phyloP scores from a whole-genome alignment of 2,888 invertebrate genomes.

The Sphaeridia pumilis region DNA sequence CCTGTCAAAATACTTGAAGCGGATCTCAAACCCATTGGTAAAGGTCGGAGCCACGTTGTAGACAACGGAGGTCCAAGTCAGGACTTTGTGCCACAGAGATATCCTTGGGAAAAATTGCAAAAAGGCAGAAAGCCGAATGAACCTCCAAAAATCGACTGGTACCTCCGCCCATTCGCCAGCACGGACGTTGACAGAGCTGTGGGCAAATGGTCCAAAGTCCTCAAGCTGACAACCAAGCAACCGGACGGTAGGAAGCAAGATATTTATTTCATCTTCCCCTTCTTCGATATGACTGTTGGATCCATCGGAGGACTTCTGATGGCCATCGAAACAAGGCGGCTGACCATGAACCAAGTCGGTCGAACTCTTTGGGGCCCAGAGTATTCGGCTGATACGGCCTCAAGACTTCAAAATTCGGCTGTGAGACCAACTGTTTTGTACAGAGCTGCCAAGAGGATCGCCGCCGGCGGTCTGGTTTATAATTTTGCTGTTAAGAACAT shows the following conservation, averaged over 20 bases:
- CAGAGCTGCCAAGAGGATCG: not conserved
- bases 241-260: not conserved
- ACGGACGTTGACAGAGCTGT: not conserved
- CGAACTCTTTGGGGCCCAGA: not conserved
- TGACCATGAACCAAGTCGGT: not conserved
- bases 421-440: not conserved
- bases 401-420: not conserved
- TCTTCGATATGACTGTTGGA: constrained; percentile 1
- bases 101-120: too few relatives aligned
- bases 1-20: too few relatives aligned
- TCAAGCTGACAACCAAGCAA: not conserved
- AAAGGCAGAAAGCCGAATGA: too few relatives aligned
- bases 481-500: constrained; percentile 7
- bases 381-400: not conserved
- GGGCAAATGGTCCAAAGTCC: not conserved
- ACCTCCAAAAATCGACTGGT: too few relatives aligned
- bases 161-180: constrained; percentile 2
- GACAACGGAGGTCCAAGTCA: too few relatives aligned
- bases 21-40: too few relatives aligned
- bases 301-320: constrained; percentile 4
- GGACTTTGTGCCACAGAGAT: too few relatives aligned
- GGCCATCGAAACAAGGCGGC: constrained; percentile 4
- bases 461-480: not conserved
- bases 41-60: too few relatives aligned
- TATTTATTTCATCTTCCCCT: constrained; percentile 2